Base-by-base conservation (phyloP, 2,888 invertebrate species). In the Amphipoea lucens region DNA sequence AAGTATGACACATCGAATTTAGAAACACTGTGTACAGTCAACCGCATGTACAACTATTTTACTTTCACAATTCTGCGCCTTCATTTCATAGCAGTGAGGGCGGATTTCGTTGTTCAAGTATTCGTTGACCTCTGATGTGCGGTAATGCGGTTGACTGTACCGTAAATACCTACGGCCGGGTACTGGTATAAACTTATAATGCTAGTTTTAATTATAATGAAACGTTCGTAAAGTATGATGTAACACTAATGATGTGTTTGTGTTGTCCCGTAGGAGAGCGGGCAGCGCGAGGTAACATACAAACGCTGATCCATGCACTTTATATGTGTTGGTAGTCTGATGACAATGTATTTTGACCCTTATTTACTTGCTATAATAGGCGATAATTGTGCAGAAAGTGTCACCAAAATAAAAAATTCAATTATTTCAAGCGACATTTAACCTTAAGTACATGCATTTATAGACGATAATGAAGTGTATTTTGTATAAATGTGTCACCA, bases 231-330 rank as follows among this genome's bases (percentile, higher is more conserved):
- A 69, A 75, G 71, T 78, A 80, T 81, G 79, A 85, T 89, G 62
- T 81, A 77, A 87, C 84, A 89, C 89, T 92, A 93, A 95, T 95
- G 92, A 92, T 74, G 88, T 94, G 93, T 97, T 96, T 97, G 95
- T 97, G 95, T 97, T 97, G 95, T 96, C 95, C 95, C 94, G 97
- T 97, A 97, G 97, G 97, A 97, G 96, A 97, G 97, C 97, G 97
- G 97, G 95, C 97, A 97, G 96, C 97, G 97, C 94, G 97, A 97
- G 97, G 97, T 97, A 97, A 97, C 95, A 94, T 86, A 95, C 92
- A 94, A 91, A 90, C 93, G 95, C 94, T 95, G 95, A 92, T 94
- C 94, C 95, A 93, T 94, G 95, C 96, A 96, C 96, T 93, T 92
- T 94, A 91, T 89, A 91, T 90, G 84, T 78, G 71, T 74, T 86